Conservation (phyloP, 1,140 invertebrate genomes). For the Pseudomyrmex concolor region DNA sequence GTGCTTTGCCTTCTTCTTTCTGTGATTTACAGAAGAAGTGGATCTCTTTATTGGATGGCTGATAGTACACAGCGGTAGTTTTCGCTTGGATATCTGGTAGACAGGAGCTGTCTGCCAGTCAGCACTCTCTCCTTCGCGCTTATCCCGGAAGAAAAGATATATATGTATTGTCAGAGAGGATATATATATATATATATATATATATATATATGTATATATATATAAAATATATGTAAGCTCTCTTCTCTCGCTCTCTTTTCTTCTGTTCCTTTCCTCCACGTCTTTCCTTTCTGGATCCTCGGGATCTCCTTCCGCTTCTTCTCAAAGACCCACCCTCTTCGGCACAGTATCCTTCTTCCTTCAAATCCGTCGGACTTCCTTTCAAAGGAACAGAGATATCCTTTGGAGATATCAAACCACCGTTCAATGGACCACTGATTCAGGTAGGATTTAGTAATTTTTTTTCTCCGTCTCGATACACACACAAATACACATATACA, state of each 20-base stretch:
- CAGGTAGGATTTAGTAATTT: slow-evolving; percentile 79
- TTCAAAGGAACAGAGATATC: slow-evolving; percentile 76
- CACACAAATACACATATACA: too few species aligned
- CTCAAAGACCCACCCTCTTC: slow-evolving; percentile 16
- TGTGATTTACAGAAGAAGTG: slow-evolving; percentile 33
- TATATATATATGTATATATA: too few species aligned
- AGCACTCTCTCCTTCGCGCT: slow-evolving; percentile 65
- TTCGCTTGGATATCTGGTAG: slow-evolving; percentile 76
- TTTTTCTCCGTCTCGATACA: slow-evolving; percentile 52
- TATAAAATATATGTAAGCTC: slow-evolving; percentile 69
- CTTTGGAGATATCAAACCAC: slow-evolving; percentile 77
- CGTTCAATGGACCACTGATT: slow-evolving; percentile 76
- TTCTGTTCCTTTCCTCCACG: slow-evolving; percentile 48
- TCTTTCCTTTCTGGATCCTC: neutral
- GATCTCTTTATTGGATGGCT: slow-evolving; percentile 27
- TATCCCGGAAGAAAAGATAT: slow-evolving; percentile 71
- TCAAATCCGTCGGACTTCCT: slow-evolving; percentile 68
- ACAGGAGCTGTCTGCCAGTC: slow-evolving; percentile 79
- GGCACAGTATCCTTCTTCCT: slow-evolving; percentile 57
- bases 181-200: too few species aligned
- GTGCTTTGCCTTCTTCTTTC: neutral
- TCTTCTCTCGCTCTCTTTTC: slow-evolving; percentile 61
- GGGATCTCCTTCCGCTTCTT: slow-evolving; percentile 46
- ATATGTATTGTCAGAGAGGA: slow-evolving; percentile 78
- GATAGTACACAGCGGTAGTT: slow-evolving; percentile 64